Percentiles rank a stretch among this genome's conserved stretches.
These are phyloP conservation scores for Tetragonula clypearis DNA, from an alignment of 1,140 invertebrate genomes.

Conservation along the genomic window DNA sequence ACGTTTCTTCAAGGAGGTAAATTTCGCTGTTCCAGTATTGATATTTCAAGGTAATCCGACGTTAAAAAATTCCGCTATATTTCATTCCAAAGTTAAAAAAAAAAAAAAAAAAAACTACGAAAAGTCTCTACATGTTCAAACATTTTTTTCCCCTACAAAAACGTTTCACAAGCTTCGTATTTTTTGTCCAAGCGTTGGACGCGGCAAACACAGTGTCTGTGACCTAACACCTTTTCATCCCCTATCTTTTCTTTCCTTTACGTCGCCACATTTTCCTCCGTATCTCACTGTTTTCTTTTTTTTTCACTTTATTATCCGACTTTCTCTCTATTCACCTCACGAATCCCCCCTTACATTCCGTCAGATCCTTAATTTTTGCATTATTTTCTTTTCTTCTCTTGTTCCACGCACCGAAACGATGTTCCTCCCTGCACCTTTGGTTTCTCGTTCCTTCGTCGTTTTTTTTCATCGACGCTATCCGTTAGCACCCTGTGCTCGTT, in stretches of 20 bases:
- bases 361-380: constrained; percentile 19
- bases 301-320: not conserved
- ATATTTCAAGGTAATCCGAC: not conserved
- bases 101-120: not conserved
- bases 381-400: not conserved
- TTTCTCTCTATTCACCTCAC: not conserved
- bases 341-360: constrained; percentile 4
- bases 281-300: not conserved
- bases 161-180: not conserved
- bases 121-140: not conserved
- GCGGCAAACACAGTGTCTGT: not conserved
- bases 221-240: constrained; percentile 21
- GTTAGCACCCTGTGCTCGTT: not conserved
- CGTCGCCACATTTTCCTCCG: constrained; percentile 35
- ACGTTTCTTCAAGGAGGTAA: not conserved
- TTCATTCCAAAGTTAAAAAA: not conserved
- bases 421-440: too few species aligned
- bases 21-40: not conserved
- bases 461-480: not conserved
- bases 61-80: not conserved
- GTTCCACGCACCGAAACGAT: not conserved
- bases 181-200: not conserved
- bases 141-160: not conserved
- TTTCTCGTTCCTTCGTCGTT: not conserved
- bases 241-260: not conserved